Evolutionary conservation across 2,888 invertebrate genomes (phyloP).

Genomic region (Homarus gammarus): DNA sequence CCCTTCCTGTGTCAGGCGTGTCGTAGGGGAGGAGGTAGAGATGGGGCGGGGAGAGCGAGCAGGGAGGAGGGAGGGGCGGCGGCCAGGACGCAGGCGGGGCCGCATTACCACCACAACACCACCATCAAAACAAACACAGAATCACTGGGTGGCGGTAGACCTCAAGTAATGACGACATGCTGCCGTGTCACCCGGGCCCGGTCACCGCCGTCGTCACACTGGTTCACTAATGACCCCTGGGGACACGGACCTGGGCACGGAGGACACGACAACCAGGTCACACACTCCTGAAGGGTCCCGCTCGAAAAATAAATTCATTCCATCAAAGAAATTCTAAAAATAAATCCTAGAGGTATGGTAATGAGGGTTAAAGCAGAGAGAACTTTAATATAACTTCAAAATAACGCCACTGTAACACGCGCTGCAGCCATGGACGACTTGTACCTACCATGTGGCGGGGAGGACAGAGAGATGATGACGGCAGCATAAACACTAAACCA

Average conservation of each 20-base stretch:
- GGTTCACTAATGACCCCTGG: not conserved
- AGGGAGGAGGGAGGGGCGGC: constrained; percentile 22
- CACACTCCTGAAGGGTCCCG: too few species aligned
- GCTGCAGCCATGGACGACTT: too few species aligned
- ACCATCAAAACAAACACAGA: constrained; percentile 62
- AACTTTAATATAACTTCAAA: too few species aligned
- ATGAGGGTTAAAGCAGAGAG: too few species aligned
- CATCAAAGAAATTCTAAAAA: too few species aligned
- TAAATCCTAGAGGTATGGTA: too few species aligned
- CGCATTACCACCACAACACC: constrained; percentile 21
- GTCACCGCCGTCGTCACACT: not conserved
- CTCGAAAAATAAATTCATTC: too few species aligned
- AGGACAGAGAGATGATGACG: too few species aligned
- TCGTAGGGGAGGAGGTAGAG: not conserved
- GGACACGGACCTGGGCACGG: not conserved
- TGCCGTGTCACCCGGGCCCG: constrained; percentile 20
- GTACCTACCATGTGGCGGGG: too few species aligned
- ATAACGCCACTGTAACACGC: too few species aligned
- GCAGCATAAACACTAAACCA: too few species aligned
- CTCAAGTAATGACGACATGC: constrained; percentile 26
- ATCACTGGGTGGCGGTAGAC: constrained; percentile 33
- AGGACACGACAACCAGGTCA: too few species aligned
- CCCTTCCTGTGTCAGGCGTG: constrained; percentile 2
- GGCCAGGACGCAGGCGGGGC: not conserved
- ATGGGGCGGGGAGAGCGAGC: constrained; percentile 7